Evolutionary conservation across 2,113 vertebrate genomes (phyloP), one percentile per base, ranked within the genome.

Genomic region (Gorsachius goisagi): DNA sequence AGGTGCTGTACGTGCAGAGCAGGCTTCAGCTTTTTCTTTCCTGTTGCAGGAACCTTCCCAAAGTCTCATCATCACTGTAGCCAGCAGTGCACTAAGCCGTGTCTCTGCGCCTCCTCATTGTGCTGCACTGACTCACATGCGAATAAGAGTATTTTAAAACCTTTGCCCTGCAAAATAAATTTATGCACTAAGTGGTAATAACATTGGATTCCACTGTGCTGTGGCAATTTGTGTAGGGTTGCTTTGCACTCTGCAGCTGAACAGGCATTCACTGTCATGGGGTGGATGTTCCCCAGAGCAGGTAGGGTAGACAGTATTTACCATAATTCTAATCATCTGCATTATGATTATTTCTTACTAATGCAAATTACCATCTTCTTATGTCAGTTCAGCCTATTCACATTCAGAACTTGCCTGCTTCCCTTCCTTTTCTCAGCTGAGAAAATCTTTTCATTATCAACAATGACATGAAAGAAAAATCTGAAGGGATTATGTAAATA

Each of bases 401-500:
- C 69, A 62, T 73, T 91, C 76, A 63, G 83, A 88, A 74, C 49
- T 66, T 87, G 80, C 84, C 66, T 77, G n/a, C 63, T 85, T 93
- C 66, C 28, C 52, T 96, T 88, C 60, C 47, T 80, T 88, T 92
- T 71, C 80, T 91, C 64, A 85, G 68, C 73, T 79, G 53, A 93
- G 88, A 90, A 95, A 79, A 69, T 77, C 56, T 91, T 71, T 92
- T 94, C 56, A 74, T 88, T 94, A 82, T 77, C 52, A 73, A 55
- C 60, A 86, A 59, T 85, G 52, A 77, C 67, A 66, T 41, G 45
- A 90, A 71, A 94, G 59, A 91, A 89, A 94, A 92, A 86, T 93
- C 68, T 86, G 69, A 85, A 73, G 62, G 89, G 73, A 90, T 96
- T 91, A 87, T 96, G 92, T 72, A 93, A 94, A 90, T 83, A 89